Base-by-base conservation (phyloP, 2,797 vertebrate genomes). In the Prunella strophiata region DNA sequence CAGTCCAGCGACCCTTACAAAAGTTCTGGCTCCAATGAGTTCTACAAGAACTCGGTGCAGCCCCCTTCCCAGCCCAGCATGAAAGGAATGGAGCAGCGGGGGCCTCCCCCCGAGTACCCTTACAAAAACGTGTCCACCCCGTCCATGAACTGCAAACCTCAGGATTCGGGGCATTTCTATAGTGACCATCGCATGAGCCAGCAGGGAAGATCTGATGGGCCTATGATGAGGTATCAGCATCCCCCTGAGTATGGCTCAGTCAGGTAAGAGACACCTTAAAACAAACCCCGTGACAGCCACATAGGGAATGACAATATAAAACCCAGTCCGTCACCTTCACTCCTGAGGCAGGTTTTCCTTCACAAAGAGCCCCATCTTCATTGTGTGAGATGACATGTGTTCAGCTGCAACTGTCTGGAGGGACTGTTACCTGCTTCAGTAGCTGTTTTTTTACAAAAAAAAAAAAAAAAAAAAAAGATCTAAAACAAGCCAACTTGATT, bases 201-300 rank as follows among this genome's bases (percentile, higher is more conserved):
- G 75, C 98, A 98, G 93, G 98, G 98, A 16, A 98, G 99, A 88
- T 82, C 97, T 65, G 99, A 99, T 90, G 96, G 99, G 81, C 99
- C 99, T 27, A 98, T 99, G 65, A 98, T 99, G 94, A 98, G 99
- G 45, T 99, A 99, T 97, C 99, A 99, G 95, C 99, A 99, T 58
- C 99, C 99, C 50, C 99, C 99, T 15, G 99, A 99, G 91, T 99
- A 99, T 45, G 99, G 99, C 47, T 99, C 99, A 6, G 98, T 99
- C 98, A 99, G 99, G 99, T 99, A 98, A 98, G 98, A 17, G n/a
- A 63, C 20, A n/a, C 36, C 68, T 55, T 74, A 13, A 48, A 66
- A 21, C 40, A 38, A 36, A 4, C n/a, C 61, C 50, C 1, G 1
- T 68, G 42, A 21, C 29, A 75, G 50, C 30, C 83, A 22, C 1